phyloP scores from a whole-genome alignment of 2,888 invertebrate species.

The Drosophila neutralis region DNA sequence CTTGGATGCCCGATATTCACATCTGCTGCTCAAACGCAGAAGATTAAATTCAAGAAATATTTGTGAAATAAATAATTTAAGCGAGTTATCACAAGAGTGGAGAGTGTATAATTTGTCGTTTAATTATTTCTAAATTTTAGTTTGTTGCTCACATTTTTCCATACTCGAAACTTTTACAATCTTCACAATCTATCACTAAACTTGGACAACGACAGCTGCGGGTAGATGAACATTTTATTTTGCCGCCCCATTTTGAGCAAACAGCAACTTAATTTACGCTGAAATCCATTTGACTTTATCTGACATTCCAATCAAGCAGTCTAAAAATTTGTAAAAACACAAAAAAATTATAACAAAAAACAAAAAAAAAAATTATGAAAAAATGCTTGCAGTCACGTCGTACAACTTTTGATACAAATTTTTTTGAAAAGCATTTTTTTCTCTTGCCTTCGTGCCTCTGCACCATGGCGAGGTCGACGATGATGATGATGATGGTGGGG shows the following conservation, averaged over 20 bases:
- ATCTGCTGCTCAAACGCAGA: neutral
- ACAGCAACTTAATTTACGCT: conserved; percentile 76
- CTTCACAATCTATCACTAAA: conserved; percentile 44
- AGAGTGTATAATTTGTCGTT: neutral
- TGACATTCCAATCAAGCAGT: conserved; percentile 83
- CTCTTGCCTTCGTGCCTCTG: conserved; percentile 11
- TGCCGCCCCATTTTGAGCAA: conserved; percentile 51
- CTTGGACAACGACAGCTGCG: conserved; percentile 55
- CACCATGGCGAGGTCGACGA: conserved; percentile 25
- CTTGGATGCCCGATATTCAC: neutral
- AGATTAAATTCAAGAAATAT: neutral
- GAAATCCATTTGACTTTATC: conserved; percentile 83
- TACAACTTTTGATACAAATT: conserved; percentile 74
- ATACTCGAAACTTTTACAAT: conserved; percentile 42
- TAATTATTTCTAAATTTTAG: neutral
- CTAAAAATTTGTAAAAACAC: conserved; percentile 72
- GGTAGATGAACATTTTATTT: conserved; percentile 56
- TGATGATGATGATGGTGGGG: conserved; percentile 73
- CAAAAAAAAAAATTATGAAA: conserved; percentile 46
- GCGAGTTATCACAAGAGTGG: neutral
- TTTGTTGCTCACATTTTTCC: neutral
- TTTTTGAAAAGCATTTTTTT: conserved; percentile 51
- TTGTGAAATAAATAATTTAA: neutral
- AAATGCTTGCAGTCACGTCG: conserved; percentile 70
- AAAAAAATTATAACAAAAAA: conserved; percentile 58